Base-by-base conservation (phyloP, 2,888 invertebrate species). In the Hypsopygia costalis region DNA sequence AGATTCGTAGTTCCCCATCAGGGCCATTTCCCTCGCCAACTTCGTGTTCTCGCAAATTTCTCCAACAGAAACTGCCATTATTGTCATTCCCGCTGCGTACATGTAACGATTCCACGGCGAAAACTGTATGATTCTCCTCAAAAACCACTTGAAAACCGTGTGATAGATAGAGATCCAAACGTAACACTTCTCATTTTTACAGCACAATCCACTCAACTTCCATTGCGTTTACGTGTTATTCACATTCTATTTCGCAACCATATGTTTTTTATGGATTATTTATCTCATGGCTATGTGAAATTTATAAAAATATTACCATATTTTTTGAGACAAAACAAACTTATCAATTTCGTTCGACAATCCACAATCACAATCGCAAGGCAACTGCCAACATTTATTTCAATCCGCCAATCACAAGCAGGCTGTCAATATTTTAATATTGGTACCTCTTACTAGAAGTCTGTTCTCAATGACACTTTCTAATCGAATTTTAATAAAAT, bases 21-120 rank as follows among this genome's bases (percentile, higher is more conserved):
- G 89, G 47, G 97, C 96, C 94, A 95, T 96, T 90, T 99, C 98
- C 68, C 98, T 91, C 43, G 97, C 98, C 81, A 97, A 86, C 85
- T 96, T 97, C 45, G 97, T 95, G 90, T 97, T 98, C 89, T 98
- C 97, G 90, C 94, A 95, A 86, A 97, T 96, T 90, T 97, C 97
- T 81, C 93, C 94, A 80, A 95, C 93, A 72, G 94, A 94, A 81
- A 95, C 94, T 88, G 95, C 95, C 96, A 97, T 96, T 82, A 92
- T 92, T 90, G 92, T 92, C 92, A 92, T 92, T 91, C 88, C 89
- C 83, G 86, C 85, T 81, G 81, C 81, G 81, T 87, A 73, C 83
- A 85, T 80, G 71, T 70, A 81, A 77, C 80, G 60, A 73, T 77
- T 72, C 71, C 73, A 62, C 58, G 60, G 55, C 51, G 60, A 79